Percentiles rank a stretch among this genome's conserved stretches.
phyloP scores from a whole-genome alignment of 2,797 vertebrate species.

The Xenopus petersii region DNA sequence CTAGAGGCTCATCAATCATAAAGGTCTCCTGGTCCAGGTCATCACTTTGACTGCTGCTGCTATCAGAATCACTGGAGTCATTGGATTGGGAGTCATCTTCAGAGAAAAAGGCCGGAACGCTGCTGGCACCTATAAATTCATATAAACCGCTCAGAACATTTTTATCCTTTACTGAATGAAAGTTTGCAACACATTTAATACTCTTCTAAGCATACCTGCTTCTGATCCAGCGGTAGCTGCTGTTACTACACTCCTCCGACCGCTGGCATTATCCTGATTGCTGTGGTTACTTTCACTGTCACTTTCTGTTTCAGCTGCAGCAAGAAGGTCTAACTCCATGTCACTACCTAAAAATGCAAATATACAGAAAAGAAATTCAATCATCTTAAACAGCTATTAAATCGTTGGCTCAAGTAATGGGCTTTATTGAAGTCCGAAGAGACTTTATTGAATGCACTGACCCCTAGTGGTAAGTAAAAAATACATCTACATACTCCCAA shows the following conservation, averaged over 20 bases:
- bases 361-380: too few species aligned
- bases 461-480: too few species aligned
- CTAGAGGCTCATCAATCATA: conserved; percentile 91
- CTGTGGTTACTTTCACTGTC: conserved; percentile 99
- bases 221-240: conserved; percentile 97
- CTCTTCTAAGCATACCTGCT: conserved; percentile 78
- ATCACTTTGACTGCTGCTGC: conserved; percentile 97
- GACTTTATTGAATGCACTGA: too few species aligned
- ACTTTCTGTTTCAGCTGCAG: conserved; percentile 95
- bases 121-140: conserved; percentile 85
- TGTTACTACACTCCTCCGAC: conserved; percentile 96
- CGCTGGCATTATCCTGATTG: conserved; percentile 97
- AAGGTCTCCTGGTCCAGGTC: conserved; percentile 97
- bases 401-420: too few species aligned
- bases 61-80: conserved; percentile 97
- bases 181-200: background rate
- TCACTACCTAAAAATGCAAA: conserved; percentile 78
- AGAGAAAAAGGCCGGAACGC: conserved; percentile 98
- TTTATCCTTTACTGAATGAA: background rate
- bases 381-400: too few species aligned
- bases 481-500: too few species aligned
- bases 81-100: conserved; percentile 98
- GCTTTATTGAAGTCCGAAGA: too few species aligned
- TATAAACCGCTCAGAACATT: background rate
- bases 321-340: conserved; percentile 95